phyloP scores from a whole-genome alignment of 2,888 invertebrate genomes.

The Temnothorax unifasciatus region DNA sequence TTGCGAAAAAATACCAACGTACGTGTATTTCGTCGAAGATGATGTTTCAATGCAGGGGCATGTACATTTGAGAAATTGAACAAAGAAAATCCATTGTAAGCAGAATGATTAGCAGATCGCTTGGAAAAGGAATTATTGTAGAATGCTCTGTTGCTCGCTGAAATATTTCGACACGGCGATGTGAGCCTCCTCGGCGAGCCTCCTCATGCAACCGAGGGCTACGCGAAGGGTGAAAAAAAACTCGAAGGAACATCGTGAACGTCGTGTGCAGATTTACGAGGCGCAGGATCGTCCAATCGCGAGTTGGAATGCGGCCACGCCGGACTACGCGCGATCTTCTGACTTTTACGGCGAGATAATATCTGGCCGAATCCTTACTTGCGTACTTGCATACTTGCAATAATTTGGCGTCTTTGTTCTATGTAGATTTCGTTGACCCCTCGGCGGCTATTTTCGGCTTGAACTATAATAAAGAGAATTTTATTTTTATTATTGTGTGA shows the following conservation, averaged over 20 bases:
- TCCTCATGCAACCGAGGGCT: slow-evolving; percentile 57
- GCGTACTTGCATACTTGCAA: not conserved
- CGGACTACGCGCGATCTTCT: slow-evolving; percentile 70
- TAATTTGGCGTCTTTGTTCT: not conserved
- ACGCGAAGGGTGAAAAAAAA: slow-evolving; percentile 68
- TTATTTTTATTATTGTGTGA: not conserved
- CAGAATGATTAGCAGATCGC: not conserved
- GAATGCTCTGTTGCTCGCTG: not conserved
- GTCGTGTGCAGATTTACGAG: slow-evolving; percentile 72
- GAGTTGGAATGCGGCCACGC: slow-evolving; percentile 75
- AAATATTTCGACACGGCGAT: slow-evolving; percentile 7
- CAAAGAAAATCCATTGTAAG: not conserved
- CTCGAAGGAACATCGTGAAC: slow-evolving; percentile 61
- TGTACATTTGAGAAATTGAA: not conserved
- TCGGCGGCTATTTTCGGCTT: not conserved
- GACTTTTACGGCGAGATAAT: slow-evolving; percentile 69
- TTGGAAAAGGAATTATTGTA: no score
- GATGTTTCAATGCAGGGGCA: not conserved
- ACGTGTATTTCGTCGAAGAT: not conserved
- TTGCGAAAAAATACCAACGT: no score
- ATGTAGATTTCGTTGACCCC: not conserved
- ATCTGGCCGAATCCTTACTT: slow-evolving; percentile 40
- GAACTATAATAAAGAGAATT: not conserved
- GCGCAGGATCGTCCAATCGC: slow-evolving; percentile 59
- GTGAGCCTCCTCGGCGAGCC: slow-evolving; percentile 27